phyloP scores from a whole-genome alignment of 2,113 vertebrate species.

The Sinocyclocheilus grahami region DNA sequence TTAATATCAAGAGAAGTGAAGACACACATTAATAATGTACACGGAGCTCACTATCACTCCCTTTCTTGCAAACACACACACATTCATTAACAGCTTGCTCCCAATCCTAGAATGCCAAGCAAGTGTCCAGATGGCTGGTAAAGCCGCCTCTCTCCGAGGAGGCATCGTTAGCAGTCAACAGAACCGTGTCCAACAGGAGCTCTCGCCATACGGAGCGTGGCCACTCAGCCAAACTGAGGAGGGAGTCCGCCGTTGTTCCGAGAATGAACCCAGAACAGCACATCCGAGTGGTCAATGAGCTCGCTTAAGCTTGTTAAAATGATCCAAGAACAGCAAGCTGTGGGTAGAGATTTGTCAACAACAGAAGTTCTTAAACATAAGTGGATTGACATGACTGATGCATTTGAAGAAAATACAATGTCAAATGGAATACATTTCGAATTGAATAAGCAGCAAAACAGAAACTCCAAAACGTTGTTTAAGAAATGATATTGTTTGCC shows the following conservation, averaged over 20 bases:
- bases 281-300: background rate
- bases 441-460: background rate
- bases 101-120: conserved; percentile 72
- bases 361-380: background rate
- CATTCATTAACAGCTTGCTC: conserved; percentile 75
- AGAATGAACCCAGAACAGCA: conserved; percentile 24
- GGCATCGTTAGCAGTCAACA: conserved; percentile 62
- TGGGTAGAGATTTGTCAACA: background rate
- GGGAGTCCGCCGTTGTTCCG: background rate
- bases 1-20: conserved; percentile 69
- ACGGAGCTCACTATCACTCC: background rate
- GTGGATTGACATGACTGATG: background rate
- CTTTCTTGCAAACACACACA: conserved; percentile 40
- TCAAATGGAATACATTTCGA: background rate
- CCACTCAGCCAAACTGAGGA: conserved; percentile 1
- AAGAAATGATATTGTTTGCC: too few species aligned
- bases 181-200: conserved; percentile 58
- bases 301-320: background rate
- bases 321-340: background rate
- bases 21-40: conserved; percentile 34
- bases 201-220: conserved; percentile 4
- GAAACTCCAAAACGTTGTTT: background rate
- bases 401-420: background rate
- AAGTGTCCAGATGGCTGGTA: conserved; percentile 79
- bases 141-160: conserved; percentile 66